Conservation (phyloP, 1,140 invertebrate species). For the Philotrypesis tridentata region DNA sequence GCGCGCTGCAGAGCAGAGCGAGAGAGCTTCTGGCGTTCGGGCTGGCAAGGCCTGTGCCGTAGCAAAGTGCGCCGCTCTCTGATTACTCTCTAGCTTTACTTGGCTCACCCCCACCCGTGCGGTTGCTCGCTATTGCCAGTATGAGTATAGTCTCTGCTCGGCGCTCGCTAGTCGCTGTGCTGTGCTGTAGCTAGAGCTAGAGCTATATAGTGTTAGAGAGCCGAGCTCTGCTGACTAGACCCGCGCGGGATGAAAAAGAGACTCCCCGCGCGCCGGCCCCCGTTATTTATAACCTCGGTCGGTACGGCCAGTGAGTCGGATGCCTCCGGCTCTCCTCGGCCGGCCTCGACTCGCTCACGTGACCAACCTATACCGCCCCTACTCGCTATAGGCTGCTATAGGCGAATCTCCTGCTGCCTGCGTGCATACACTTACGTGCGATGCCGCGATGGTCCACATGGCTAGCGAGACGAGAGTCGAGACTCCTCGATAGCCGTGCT, state of each 20-base stretch:
- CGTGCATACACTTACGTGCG: not conserved
- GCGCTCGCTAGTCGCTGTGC: too few species aligned
- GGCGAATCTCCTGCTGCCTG: too few species aligned
- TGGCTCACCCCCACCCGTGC: not conserved
- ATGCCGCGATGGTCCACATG: not conserved
- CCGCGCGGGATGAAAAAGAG: conserved; percentile 65
- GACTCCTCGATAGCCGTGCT: too few species aligned
- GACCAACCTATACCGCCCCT: conserved; percentile 27
- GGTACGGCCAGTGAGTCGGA: conserved; percentile 51
- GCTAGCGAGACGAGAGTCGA: too few species aligned
- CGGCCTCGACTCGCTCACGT: conserved; percentile 50
- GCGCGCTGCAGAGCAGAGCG: not conserved
- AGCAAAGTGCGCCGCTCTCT: conserved; percentile 57
- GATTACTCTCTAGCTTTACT: conserved; percentile 3
- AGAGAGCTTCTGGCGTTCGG: not conserved
- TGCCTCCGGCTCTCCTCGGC: conserved; percentile 33
- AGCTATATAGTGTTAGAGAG: conserved; percentile 51
- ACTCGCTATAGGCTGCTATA: too few species aligned
- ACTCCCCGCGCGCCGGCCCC: conserved; percentile 57
- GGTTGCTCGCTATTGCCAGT: not conserved
- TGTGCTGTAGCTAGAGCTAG: conserved; percentile 29
- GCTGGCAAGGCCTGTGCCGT: conserved; percentile 36
- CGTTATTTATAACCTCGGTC: conserved; percentile 67
- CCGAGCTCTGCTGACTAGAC: conserved; percentile 20
- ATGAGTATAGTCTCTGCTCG: too few species aligned